Conservation (phyloP, 2,797 vertebrate species). For the Gadopsis bispinosus region DNA sequence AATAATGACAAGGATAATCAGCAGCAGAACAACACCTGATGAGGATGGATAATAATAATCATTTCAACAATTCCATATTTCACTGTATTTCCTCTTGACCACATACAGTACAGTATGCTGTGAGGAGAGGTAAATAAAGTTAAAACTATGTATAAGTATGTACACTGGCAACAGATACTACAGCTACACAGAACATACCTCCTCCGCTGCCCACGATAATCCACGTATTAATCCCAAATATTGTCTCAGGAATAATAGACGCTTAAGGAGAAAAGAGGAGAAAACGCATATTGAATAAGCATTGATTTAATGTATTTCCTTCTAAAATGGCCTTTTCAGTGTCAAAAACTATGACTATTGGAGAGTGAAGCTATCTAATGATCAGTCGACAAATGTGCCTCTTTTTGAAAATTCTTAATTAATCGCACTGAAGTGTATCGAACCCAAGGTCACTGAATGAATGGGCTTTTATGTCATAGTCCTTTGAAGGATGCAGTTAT, state of each 20-base stretch:
- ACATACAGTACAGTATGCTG: neutral
- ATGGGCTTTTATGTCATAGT: neutral
- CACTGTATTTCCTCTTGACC: neutral
- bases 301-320: neutral
- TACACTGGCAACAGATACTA: neutral
- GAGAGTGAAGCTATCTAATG: too few relatives aligned
- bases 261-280: neutral
- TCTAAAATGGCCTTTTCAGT: neutral
- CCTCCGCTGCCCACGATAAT: conserved; percentile 54
- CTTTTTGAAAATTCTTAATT: neutral
- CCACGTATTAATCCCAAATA: conserved; percentile 55
- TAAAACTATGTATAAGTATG: neutral
- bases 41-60: neutral
- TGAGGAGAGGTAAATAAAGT: neutral
- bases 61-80: neutral
- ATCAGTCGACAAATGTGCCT: neutral
- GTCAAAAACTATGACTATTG: neutral
- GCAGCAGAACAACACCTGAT: conserved; percentile 55
- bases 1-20: conserved; percentile 48
- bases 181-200: conserved; percentile 44
- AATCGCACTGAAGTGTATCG: neutral
- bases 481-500: neutral
- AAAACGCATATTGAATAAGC: neutral
- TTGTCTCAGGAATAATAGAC: fast-evolving
- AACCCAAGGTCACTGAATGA: neutral